Percentiles rank a stretch among this genome's conserved stretches.
phyloP scores from a whole-genome alignment of 1,140 invertebrate genomes.

The Dreissena rostriformis region DNA sequence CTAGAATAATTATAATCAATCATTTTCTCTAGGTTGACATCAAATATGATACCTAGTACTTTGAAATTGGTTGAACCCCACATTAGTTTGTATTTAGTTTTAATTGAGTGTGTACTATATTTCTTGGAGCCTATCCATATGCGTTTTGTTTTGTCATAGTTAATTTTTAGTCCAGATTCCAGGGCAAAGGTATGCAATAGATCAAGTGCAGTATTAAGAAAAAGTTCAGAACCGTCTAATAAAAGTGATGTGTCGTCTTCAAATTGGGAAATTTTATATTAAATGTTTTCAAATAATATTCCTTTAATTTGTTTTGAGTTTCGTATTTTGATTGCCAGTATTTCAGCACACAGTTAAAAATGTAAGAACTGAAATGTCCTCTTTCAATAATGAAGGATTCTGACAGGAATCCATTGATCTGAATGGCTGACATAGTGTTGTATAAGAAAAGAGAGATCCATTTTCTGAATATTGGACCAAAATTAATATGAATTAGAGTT shows the following conservation, averaged over 20 bases:
- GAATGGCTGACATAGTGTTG: slow-evolving; percentile 1
- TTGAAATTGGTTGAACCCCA: neutral
- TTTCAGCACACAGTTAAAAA: slow-evolving; percentile 46
- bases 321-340: slow-evolving; percentile 10
- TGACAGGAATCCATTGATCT: slow-evolving; percentile 26
- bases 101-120: neutral
- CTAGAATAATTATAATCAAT: too few relatives aligned
- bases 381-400: slow-evolving; percentile 9
- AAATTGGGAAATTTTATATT: slow-evolving; percentile 33
- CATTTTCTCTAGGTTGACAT: too few relatives aligned
- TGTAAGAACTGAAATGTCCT: slow-evolving; percentile 35
- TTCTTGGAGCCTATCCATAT: slow-evolving; percentile 30
- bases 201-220: neutral
- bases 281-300: neutral
- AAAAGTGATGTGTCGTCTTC: slow-evolving; percentile 37
- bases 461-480: slow-evolving; percentile 2
- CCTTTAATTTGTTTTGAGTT: slow-evolving; percentile 36
- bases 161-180: slow-evolving; percentile 27
- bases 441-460: slow-evolving; percentile 31
- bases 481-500: too few relatives aligned
- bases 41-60: neutral
- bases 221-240: slow-evolving; percentile 18
- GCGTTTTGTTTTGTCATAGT: slow-evolving; percentile 32
- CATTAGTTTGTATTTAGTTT: neutral
- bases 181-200: slow-evolving; percentile 1